Evolutionary conservation across 35 echinoderm and acorn worm genomes (phyloP).

Genomic region (Ptychodera flava): DNA sequence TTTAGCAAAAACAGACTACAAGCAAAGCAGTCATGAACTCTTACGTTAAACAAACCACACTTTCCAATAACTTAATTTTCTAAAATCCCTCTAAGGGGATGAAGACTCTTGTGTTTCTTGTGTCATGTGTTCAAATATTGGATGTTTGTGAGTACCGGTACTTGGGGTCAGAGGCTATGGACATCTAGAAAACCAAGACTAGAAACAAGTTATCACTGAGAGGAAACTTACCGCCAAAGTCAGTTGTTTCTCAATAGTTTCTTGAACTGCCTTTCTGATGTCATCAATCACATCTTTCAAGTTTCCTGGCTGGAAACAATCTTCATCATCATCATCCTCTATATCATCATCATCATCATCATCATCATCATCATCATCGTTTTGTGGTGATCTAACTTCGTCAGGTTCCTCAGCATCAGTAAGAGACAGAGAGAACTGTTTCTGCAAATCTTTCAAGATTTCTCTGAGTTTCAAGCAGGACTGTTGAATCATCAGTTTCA

Average conservation of each 20-base stretch:
- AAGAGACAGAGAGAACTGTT: neutral
- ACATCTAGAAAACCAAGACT: no score
- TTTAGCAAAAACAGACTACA: no score
- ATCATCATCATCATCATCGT: neutral
- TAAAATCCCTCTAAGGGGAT: no score
- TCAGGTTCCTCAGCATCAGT: neutral
- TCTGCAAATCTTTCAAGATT: neutral
- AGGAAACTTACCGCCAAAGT: neutral
- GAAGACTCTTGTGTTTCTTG: no score
- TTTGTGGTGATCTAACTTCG: neutral
- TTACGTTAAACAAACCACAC: no score
- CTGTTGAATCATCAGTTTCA: neutral
- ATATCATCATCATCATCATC: neutral
- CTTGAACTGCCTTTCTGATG: neutral
- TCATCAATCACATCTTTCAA: neutral
- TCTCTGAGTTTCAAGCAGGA: neutral
- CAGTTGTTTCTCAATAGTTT: neutral
- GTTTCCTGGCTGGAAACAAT: neutral
- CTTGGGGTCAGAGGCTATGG: no score
- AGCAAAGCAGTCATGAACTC: no score
- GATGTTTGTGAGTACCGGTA: no score
- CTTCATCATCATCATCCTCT: neutral
- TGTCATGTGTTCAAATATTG: no score
- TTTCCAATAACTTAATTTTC: no score
- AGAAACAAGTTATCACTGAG: no score